These are phyloP conservation scores for Meganola albula DNA, from an alignment of 2,888 invertebrate species.

Conservation along the genomic window DNA sequence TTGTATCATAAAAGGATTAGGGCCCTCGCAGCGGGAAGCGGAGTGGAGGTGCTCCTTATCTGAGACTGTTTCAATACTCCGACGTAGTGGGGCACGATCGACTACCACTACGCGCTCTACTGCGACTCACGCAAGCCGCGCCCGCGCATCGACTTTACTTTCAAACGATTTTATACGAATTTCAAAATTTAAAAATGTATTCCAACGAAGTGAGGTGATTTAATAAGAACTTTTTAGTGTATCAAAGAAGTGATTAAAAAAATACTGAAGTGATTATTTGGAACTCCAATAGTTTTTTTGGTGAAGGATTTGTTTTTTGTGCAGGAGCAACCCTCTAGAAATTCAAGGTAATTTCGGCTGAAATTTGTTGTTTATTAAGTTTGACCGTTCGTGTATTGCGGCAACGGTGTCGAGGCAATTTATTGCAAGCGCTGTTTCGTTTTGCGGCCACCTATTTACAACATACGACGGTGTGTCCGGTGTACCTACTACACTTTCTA, in stretches of 20 bases:
- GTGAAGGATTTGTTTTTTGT: constrained; percentile 51
- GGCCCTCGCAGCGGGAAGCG: constrained; percentile 58
- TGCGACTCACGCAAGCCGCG: constrained; percentile 53
- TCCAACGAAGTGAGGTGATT: constrained; percentile 64
- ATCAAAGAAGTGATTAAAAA: constrained; percentile 26
- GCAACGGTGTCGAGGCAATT: constrained; percentile 42
- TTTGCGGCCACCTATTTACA: constrained; percentile 58
- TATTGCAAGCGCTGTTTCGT: constrained; percentile 56
- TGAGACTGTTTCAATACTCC: constrained; percentile 51
- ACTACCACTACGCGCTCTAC: constrained; percentile 52
- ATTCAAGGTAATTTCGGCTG: constrained; percentile 52
- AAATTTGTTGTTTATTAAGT: constrained; percentile 15
- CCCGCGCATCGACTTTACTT: constrained; percentile 49
- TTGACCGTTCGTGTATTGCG: constrained; percentile 33
- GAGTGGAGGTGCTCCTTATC: constrained; percentile 63
- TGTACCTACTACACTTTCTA: constrained; percentile 50
- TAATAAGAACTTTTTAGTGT: constrained; percentile 36
- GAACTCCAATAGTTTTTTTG: constrained; percentile 37
- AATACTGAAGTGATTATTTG: constrained; percentile 38
- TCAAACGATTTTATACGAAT: constrained; percentile 36
- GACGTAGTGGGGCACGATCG: constrained; percentile 54
- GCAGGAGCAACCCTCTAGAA: constrained; percentile 42
- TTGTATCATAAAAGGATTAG: constrained; percentile 53
- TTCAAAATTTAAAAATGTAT: constrained; percentile 58
- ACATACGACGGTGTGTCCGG: constrained; percentile 49